phyloP scores from a whole-genome alignment of 2,113 vertebrate species.

The Corvus hawaiiensis region DNA sequence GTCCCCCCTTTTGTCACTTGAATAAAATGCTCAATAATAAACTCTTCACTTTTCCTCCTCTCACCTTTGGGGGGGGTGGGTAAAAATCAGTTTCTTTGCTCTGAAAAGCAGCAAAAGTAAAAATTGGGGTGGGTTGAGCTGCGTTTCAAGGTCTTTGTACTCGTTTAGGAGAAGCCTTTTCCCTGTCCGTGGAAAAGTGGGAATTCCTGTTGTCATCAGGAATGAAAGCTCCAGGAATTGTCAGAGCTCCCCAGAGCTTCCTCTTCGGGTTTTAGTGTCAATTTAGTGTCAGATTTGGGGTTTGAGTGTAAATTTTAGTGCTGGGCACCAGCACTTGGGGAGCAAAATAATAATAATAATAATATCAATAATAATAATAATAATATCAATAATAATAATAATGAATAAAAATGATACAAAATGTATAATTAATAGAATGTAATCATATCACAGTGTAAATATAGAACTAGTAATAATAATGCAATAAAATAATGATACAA shows the following conservation, averaged over 20 bases:
- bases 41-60: not conserved
- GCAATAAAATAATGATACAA: too few relatives aligned
- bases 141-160: fast-evolving
- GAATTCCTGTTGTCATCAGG: not conserved
- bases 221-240: not conserved
- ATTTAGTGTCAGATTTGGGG: not conserved
- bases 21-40: not conserved
- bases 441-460: not conserved
- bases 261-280: fast-evolving
- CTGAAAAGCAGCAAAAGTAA: not conserved
- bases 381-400: not conserved
- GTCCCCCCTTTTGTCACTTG: too few relatives aligned
- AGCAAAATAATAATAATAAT: not conserved
- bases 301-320: not conserved
- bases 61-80: not conserved
- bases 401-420: too few relatives aligned
- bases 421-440: too few relatives aligned
- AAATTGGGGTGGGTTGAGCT: not conserved
- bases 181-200: not conserved
- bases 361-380: too few relatives aligned
- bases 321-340: not conserved
- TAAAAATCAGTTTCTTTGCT: not conserved
- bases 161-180: not conserved
- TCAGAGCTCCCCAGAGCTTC: not conserved
- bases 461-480: too few relatives aligned